Conservation (phyloP, 2,113 vertebrate species). For the Murina feae region DNA sequence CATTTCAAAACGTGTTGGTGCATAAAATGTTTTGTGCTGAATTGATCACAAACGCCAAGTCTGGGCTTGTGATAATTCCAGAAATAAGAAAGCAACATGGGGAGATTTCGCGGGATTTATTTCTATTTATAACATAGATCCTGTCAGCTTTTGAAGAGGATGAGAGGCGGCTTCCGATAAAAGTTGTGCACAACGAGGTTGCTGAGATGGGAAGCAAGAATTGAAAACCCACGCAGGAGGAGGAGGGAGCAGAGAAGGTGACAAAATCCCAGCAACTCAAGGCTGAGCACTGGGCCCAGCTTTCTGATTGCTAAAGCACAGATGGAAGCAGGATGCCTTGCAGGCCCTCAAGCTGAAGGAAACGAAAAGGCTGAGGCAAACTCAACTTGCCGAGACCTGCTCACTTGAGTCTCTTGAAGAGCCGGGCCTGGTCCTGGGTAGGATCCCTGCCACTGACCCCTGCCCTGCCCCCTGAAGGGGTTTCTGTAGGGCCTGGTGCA, state of each 20-base stretch:
- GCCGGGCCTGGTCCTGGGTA: not conserved
- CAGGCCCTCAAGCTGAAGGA: not conserved
- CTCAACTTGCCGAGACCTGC: rapidly evolving
- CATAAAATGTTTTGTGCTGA: not conserved
- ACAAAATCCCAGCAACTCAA: not conserved
- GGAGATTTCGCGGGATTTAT: not conserved
- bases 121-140: conserved; percentile 51
- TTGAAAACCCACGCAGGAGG: not conserved
- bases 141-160: conserved; percentile 27
- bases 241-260: not conserved
- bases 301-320: not conserved
- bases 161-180: not conserved
- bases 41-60: not conserved
- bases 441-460: rapidly evolving
- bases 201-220: not conserved
- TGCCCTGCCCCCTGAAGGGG: not conserved
- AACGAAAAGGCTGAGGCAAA: too few relatives aligned
- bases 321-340: not conserved
- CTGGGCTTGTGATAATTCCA: not conserved
- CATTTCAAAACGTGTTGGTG: not conserved
- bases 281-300: not conserved
- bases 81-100: conserved; percentile 1
- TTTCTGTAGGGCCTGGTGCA: not conserved
- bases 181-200: not conserved
- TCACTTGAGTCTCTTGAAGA: rapidly evolving